These are phyloP conservation scores for Aphodius granarius DNA, from an alignment of 2,888 invertebrate species.

Conservation along the genomic window DNA sequence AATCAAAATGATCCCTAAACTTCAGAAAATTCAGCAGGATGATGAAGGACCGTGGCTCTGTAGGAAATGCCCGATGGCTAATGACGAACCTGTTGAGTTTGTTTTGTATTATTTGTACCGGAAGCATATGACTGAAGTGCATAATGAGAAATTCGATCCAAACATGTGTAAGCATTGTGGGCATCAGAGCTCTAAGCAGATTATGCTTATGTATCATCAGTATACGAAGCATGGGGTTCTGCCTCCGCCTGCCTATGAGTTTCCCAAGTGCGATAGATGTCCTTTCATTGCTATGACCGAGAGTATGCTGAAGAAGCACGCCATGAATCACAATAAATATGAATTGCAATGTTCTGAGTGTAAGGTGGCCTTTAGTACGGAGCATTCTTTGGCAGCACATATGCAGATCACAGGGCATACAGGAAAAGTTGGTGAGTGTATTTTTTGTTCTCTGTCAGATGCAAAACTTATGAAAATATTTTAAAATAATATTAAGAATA, in stretches of 20 bases:
- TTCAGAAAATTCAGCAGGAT: constrained; percentile 46
- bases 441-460: constrained; percentile 3
- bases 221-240: constrained; percentile 77
- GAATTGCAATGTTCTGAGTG: constrained; percentile 62
- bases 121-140: constrained; percentile 79
- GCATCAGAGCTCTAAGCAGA: constrained; percentile 71
- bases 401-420: constrained; percentile 62
- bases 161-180: constrained; percentile 86
- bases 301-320: constrained; percentile 70
- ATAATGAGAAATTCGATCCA: constrained; percentile 75
- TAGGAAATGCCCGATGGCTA: constrained; percentile 70
- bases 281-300: constrained; percentile 76
- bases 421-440: constrained; percentile 34
- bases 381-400: constrained; percentile 55
- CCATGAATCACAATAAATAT: constrained; percentile 61
- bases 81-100: constrained; percentile 64
- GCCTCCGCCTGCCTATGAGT: constrained; percentile 67
- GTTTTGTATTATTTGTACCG: constrained; percentile 78
- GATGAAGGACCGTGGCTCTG: constrained; percentile 81
- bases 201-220: constrained; percentile 76
- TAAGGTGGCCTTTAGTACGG: constrained; percentile 56
- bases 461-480: not conserved
- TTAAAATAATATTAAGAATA: too few species aligned
- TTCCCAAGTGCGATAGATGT: constrained; percentile 79
- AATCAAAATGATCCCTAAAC: constrained; percentile 20